Percentiles rank a stretch among this genome's conserved stretches.
These are phyloP conservation scores for Enteromius thamalakanensis DNA, from an alignment of 2,797 vertebrate species.

Conservation along the genomic window DNA sequence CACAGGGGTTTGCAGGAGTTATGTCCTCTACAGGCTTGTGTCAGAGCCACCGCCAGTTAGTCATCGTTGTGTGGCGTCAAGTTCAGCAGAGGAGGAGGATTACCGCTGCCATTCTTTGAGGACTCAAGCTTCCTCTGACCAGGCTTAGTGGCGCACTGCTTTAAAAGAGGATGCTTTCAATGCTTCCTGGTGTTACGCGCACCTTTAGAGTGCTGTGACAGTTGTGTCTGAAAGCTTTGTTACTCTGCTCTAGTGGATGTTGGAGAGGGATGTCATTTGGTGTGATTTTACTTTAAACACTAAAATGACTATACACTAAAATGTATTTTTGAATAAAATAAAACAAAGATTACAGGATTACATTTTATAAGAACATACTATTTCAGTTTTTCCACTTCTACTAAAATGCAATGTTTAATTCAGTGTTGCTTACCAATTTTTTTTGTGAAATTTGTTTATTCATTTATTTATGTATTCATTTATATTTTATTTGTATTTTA, in stretches of 20 bases:
- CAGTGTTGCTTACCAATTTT: too few species aligned
- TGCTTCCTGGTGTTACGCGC: not conserved
- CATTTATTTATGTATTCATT: too few species aligned
- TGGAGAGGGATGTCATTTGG: too few species aligned
- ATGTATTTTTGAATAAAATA: too few species aligned
- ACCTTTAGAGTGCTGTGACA: not conserved
- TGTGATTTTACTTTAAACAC: slow-evolving; percentile 7
- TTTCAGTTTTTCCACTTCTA: too few species aligned
- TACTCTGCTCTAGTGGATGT: not conserved
- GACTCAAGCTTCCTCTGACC: slow-evolving; percentile 11
- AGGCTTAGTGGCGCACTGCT: slow-evolving; percentile 14
- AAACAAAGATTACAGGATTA: not conserved
- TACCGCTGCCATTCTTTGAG: slow-evolving; percentile 28
- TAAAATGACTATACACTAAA: not conserved
- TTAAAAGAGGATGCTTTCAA: too few species aligned
- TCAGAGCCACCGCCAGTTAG: slow-evolving; percentile 46
- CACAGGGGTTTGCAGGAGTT: slow-evolving; percentile 60
- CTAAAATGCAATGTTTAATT: too few species aligned
- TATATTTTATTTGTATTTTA: too few species aligned
- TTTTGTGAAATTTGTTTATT: too few species aligned
- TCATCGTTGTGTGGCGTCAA: not conserved
- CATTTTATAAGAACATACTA: not conserved
- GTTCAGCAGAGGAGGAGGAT: slow-evolving; percentile 29
- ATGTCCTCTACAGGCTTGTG: slow-evolving; percentile 55
- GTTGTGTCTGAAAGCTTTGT: not conserved